A percentile compares a stretch with the other conserved stretches of the same genome.
Conservation (phyloP, 2,113 vertebrate species). For the Myotis brandtii region DNA sequence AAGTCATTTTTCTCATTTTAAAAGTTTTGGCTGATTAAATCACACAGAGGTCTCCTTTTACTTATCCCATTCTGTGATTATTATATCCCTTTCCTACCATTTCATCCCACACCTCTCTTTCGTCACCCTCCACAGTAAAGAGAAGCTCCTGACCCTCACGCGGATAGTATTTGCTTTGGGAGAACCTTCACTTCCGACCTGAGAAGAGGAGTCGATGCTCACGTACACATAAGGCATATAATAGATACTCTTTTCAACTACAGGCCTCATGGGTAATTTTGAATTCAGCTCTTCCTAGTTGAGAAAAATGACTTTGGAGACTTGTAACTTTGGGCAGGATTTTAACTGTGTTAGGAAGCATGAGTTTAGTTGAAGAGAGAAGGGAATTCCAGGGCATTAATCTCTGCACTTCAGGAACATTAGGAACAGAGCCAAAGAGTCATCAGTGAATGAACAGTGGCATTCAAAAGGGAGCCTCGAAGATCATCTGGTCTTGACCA, state of each 20-base stretch:
- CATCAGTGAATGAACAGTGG: background rate
- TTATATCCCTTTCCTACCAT: background rate
- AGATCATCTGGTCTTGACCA: background rate
- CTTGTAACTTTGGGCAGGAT: background rate
- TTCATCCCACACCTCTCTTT: background rate
- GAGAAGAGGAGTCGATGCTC: background rate
- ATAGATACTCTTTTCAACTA: background rate
- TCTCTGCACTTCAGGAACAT: background rate
- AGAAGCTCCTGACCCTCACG: background rate
- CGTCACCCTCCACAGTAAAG: background rate
- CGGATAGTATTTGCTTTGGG: background rate
- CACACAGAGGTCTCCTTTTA: background rate
- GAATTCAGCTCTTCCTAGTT: constrained; percentile 2
- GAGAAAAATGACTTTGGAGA: background rate
- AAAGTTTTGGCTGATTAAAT: background rate
- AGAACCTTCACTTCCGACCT: background rate
- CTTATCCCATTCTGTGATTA: background rate
- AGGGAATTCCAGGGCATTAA: background rate
- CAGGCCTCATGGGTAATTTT: background rate
- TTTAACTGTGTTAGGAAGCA: background rate
- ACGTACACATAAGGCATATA: background rate
- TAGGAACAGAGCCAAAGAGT: background rate
- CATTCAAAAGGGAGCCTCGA: background rate
- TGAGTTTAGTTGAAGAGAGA: background rate
- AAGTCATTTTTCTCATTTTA: background rate